Evolutionary conservation across 2,797 vertebrate genomes (phyloP).

Genomic region (Valencia hispanica): DNA sequence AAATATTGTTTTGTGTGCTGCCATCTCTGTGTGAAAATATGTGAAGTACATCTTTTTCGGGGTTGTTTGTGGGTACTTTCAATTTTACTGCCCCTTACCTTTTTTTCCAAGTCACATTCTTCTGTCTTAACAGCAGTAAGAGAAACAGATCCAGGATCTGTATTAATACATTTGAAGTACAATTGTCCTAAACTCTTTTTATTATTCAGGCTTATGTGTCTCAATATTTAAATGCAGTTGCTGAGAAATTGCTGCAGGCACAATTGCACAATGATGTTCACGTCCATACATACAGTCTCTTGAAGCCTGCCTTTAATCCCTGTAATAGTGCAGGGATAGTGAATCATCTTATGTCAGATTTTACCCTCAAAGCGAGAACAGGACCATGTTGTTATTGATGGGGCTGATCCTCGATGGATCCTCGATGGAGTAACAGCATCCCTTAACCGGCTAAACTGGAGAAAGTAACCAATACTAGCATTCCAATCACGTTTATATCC

Average conservation of each 20-base stretch:
- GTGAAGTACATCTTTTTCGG: not conserved
- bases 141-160: not conserved
- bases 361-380: slow-evolving; percentile 27
- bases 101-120: not conserved
- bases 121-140: not conserved
- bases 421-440: too few relatives aligned
- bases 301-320: not conserved
- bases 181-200: not conserved
- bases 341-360: slow-evolving; percentile 12
- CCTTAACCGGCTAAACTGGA: not conserved
- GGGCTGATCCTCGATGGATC: slow-evolving; percentile 42
- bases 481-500: not conserved
- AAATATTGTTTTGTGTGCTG: slow-evolving; percentile 41
- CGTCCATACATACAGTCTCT: not conserved
- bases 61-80: slow-evolving; percentile 8
- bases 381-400: slow-evolving; percentile 59
- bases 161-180: not conserved
- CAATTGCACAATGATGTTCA: slow-evolving; percentile 11
- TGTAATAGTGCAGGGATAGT: slow-evolving; percentile 4
- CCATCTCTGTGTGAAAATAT: slow-evolving; percentile 3
- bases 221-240: slow-evolving; percentile 5
- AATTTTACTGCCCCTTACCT: slow-evolving; percentile 13
- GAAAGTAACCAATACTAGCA: not conserved
- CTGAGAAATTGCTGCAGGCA: slow-evolving; percentile 35
- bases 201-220: slow-evolving; percentile 7